These are phyloP conservation scores for Agapornis canus DNA, from an alignment of 2,797 vertebrate genomes.

Conservation along the genomic window DNA sequence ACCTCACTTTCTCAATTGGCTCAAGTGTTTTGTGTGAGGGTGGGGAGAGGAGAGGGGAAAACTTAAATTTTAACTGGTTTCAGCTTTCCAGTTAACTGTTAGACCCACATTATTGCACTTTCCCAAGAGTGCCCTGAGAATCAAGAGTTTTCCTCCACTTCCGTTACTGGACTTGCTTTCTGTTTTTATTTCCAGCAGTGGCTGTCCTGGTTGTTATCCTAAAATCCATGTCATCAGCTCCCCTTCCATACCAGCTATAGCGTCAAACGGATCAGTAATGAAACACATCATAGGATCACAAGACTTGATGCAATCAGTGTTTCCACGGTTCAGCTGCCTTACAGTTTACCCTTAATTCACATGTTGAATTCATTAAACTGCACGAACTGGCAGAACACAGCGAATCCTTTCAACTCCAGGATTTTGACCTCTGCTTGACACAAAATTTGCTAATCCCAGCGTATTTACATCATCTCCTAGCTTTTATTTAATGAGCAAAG, in stretches of 20 bases:
- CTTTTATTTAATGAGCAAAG: background rate
- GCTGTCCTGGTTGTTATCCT: background rate
- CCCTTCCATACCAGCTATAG: fast-evolving
- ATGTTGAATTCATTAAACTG: background rate
- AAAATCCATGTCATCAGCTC: background rate
- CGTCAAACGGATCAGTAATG: background rate
- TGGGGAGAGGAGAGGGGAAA: background rate
- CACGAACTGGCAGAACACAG: background rate
- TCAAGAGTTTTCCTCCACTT: background rate
- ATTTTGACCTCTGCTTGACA: slow-evolving; percentile 27
- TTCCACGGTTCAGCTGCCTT: background rate
- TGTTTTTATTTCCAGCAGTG: background rate
- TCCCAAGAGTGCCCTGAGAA: background rate
- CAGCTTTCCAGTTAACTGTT: background rate
- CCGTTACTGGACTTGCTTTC: background rate
- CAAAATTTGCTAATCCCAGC: background rate
- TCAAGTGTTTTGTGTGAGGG: background rate
- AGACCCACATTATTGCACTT: background rate
- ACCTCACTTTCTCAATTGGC: background rate
- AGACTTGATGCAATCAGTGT: background rate
- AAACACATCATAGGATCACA: background rate
- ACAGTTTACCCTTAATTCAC: background rate
- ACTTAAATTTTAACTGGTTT: background rate
- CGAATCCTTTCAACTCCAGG: background rate
- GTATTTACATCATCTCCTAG: background rate